These are phyloP conservation scores for Gari tellinella DNA, from an alignment of 2,888 invertebrate species.

Conservation along the genomic window DNA sequence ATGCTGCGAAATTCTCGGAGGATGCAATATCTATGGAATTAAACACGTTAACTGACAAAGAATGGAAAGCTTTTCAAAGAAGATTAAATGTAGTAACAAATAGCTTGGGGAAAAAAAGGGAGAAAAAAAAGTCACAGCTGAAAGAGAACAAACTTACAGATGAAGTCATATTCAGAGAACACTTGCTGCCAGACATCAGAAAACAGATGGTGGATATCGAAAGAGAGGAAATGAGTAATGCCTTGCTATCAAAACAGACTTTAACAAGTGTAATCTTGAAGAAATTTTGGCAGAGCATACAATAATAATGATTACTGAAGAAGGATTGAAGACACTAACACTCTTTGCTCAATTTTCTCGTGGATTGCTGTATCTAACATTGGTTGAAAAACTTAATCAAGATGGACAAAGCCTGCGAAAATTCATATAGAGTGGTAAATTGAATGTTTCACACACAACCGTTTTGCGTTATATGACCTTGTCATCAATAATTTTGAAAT, in stretches of 20 bases:
- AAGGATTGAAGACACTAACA: conserved; percentile 4
- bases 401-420: conserved; percentile 1
- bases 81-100: too few relatives aligned
- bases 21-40: too few relatives aligned
- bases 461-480: conserved; percentile 13
- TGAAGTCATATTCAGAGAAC: conserved; percentile 1
- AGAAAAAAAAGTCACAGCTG: too few relatives aligned
- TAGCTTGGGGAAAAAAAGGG: too few relatives aligned
- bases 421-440: conserved; percentile 10
- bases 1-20: too few relatives aligned
- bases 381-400: background rate
- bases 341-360: conserved; percentile 11
- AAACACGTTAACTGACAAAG: too few relatives aligned
- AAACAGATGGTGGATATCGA: conserved; percentile 1
- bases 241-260: conserved; percentile 1
- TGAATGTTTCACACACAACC: conserved; percentile 10
- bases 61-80: too few relatives aligned
- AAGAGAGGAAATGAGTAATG: background rate
- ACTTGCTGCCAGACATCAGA: background rate
- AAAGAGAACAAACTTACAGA: conserved; percentile 2
- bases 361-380: conserved; percentile 2
- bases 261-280: background rate
- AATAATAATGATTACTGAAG: background rate
- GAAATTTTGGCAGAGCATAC: conserved; percentile 9
- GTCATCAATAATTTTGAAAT: conserved; percentile 4